Evolutionary conservation across 2,888 invertebrate genomes (phyloP).

Genomic region (Elaeidobius kamerunicus): DNA sequence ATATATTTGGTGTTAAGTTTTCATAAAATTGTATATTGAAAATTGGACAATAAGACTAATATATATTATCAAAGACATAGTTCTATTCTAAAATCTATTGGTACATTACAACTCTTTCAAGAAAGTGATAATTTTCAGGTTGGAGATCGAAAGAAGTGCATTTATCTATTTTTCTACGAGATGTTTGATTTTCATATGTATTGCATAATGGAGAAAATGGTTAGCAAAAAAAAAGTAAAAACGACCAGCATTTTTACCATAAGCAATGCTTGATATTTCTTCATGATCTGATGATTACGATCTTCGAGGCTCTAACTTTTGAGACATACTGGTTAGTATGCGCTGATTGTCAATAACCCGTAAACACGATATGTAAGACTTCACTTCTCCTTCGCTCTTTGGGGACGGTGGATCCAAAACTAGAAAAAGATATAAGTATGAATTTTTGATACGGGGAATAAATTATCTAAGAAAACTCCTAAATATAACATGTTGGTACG

Average conservation of each 20-base stretch:
- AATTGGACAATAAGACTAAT: not conserved
- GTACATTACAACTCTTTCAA: too few species aligned
- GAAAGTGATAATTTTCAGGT: too few species aligned
- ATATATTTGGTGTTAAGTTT: not conserved
- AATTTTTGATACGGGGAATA: not conserved
- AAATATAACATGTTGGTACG: too few species aligned
- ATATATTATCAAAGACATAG: not conserved
- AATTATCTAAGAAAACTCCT: not conserved
- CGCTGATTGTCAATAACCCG: slow-evolving; percentile 79
- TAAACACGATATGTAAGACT: slow-evolving; percentile 67
- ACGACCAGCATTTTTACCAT: slow-evolving; percentile 29
- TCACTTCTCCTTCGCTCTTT: slow-evolving; percentile 67
- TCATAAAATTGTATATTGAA: not conserved
- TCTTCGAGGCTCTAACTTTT: slow-evolving; percentile 67
- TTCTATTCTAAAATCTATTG: not conserved
- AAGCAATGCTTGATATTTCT: not conserved
- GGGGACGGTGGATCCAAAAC: slow-evolving; percentile 69
- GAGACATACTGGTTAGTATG: slow-evolving; percentile 72
- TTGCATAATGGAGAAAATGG: not conserved
- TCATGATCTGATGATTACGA: slow-evolving; percentile 43
- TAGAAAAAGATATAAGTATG: slow-evolving; percentile 39
- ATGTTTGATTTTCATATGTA: not conserved
- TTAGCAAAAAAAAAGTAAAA: slow-evolving; percentile 10
- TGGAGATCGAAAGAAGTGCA: too few species aligned
- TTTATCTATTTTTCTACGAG: too few species aligned